Percentiles rank a stretch among this genome's conserved stretches.
Evolutionary conservation across 2,797 vertebrate genomes (phyloP).

Genomic region (Labroides dimidiatus): DNA sequence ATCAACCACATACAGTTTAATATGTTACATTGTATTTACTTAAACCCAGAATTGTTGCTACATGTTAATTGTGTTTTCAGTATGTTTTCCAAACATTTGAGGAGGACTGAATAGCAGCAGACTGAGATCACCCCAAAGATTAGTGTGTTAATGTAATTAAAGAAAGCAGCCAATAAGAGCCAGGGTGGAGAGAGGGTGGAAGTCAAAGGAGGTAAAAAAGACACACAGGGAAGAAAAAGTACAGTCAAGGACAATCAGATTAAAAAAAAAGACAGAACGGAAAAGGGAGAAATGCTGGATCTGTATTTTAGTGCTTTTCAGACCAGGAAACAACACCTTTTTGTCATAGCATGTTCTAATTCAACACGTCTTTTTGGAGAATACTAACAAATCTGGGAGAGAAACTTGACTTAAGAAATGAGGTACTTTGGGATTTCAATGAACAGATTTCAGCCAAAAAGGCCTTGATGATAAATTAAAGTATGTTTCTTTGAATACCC

Average conservation of each 20-base stretch:
- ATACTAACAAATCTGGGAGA: background rate
- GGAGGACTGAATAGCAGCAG: conserved; percentile 13
- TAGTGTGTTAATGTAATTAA: conserved; percentile 26
- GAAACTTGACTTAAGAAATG: no score
- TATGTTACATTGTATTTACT: background rate
- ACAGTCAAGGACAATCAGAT: conserved; percentile 40
- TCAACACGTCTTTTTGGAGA: background rate
- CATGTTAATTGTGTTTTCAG: background rate
- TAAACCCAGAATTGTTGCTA: background rate
- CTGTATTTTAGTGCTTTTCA: conserved; percentile 44
- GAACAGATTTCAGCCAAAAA: background rate
- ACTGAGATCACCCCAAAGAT: conserved; percentile 17
- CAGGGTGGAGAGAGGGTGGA: conserved; percentile 71
- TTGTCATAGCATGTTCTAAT: background rate
- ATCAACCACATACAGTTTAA: background rate
- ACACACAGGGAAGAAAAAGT: conserved; percentile 45
- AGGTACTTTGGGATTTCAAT: no score
- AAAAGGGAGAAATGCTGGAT: conserved; percentile 34
- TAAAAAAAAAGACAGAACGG: conserved; percentile 32
- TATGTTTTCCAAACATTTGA: conserved; percentile 72
- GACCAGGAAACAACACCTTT: background rate
- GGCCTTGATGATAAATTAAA: background rate
- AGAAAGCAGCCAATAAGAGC: conserved; percentile 28
- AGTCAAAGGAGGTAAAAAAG: conserved; percentile 82
- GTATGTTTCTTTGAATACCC: background rate